Conservation (phyloP, 2,797 vertebrate genomes). For the Gymnocypris eckloni region DNA sequence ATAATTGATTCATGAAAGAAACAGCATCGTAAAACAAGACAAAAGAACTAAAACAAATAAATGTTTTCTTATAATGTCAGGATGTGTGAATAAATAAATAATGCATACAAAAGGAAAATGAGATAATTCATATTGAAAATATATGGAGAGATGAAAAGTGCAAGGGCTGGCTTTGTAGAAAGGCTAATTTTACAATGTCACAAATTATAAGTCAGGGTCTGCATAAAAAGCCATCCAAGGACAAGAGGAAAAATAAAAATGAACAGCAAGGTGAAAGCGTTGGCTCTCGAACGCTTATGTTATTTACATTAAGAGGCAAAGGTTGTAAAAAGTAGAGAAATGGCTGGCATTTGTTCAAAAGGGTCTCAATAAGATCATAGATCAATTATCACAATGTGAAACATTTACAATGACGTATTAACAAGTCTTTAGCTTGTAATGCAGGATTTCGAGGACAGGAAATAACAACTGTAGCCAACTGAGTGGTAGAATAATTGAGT, state of each 20-base stretch:
- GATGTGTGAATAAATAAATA: constrained; percentile 26
- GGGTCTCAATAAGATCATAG: neutral
- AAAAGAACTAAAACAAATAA: constrained; percentile 7
- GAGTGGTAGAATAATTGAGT: neutral
- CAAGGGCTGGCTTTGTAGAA: constrained; percentile 26
- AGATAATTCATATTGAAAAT: constrained; percentile 51
- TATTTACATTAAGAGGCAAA: constrained; percentile 11
- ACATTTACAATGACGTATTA: constrained; percentile 20
- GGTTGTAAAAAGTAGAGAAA: constrained; percentile 10
- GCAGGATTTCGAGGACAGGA: neutral
- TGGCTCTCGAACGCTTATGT: constrained; percentile 5
- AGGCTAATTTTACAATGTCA: constrained; percentile 52
- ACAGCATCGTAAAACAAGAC: neutral
- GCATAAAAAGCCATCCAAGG: constrained; percentile 32
- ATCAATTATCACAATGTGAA: constrained; percentile 8
- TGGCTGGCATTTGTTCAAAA: neutral
- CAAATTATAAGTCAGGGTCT: constrained; percentile 29
- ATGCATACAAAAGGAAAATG: constrained; percentile 30
- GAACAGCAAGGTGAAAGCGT: constrained; percentile 23
- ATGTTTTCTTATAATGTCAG: constrained; percentile 6
- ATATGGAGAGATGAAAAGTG: constrained; percentile 45
- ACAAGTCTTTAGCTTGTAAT: constrained; percentile 15
- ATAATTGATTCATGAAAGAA: constrained; percentile 12
- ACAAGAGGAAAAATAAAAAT: constrained; percentile 30
- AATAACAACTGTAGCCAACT: constrained; percentile 5